Evolutionary conservation across 1,140 invertebrate genomes (phyloP), one percentile per base, ranked within the genome.

Genomic region (Adoxophyes honmai): DNA sequence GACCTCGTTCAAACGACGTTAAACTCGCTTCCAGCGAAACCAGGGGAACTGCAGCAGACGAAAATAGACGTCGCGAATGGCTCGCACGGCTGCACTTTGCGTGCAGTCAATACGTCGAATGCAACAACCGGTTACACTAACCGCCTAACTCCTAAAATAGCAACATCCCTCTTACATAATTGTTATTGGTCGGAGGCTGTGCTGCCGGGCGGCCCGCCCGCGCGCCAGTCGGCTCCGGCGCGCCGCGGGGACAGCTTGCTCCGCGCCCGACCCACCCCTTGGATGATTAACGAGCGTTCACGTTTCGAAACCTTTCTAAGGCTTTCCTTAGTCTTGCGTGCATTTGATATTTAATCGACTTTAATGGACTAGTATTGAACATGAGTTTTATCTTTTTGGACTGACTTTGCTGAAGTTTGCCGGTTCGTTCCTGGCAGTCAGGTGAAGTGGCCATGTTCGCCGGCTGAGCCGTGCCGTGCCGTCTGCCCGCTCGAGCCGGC

Each of bases 121-220:
- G 51, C 48, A 61, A n/a, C n/a, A n/a, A 73, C 65, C 60, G 70
- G 71, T 80, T 80, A 77, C 69, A 68, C 70, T 52, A 70, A 66
- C n/a, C 70, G 60, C 42, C 59, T 66, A 53, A 68, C 54, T 72
- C 78, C 80, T 80, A 81, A 84, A 83, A 84, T 86, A 86, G 78
- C 69, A 73, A 52, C 79, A 73, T 76, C 83, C 83, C 83, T 73
- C 75, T 84, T 84, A 84, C 73, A 79, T 80, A 84, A 83, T 80
- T 81, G 66, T 78, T 76, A 73, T 79, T 67, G 76, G 68, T 73
- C 64, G 81, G 81, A 84, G 83, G 81, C 79, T 86, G 81, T 74
- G 75, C 64, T 78, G 75, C 70, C 69, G 71, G 62, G 34, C n/a
- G 34, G 14, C 38, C 65, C 64, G 59, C 68, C 54, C 65, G 59